A percentile compares a stretch with the other conserved stretches of the same genome.
Conservation (phyloP, 2,888 invertebrate genomes). For the Parelbella ahira region DNA sequence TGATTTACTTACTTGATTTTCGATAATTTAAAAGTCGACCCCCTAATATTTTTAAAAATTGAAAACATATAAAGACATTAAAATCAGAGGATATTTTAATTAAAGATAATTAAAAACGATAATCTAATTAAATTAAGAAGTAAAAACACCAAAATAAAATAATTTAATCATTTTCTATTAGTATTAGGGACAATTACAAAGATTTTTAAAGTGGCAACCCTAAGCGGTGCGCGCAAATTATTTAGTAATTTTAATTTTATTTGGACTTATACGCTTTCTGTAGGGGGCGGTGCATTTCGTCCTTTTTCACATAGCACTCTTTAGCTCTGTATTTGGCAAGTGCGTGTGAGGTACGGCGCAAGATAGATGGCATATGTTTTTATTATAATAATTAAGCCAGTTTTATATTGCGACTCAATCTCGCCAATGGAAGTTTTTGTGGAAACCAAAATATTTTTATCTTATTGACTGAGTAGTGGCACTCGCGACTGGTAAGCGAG, state of each 20-base stretch:
- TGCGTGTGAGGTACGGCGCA: slow-evolving; percentile 47
- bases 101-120: no score
- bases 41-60: no score
- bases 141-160: no score
- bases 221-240: slow-evolving; percentile 52
- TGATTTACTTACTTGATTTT: no score
- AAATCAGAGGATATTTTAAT: no score
- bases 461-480: no score
- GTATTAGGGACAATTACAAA: no score
- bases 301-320: slow-evolving; percentile 38
- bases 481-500: no score
- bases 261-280: slow-evolving; percentile 60
- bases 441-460: slow-evolving; percentile 11
- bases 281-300: slow-evolving; percentile 39
- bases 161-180: no score
- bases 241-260: slow-evolving; percentile 76
- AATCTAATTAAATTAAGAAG: no score
- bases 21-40: no score
- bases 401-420: slow-evolving; percentile 25
- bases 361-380: slow-evolving; percentile 35
- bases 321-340: slow-evolving; percentile 49
- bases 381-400: slow-evolving; percentile 36
- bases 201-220: slow-evolving; percentile 5
- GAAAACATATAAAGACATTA: no score
- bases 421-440: slow-evolving; percentile 5